A percentile compares a stretch with the other conserved stretches of the same genome.
Evolutionary conservation across 2,888 invertebrate genomes (phyloP).

Genomic region (Bimastos eiseni): DNA sequence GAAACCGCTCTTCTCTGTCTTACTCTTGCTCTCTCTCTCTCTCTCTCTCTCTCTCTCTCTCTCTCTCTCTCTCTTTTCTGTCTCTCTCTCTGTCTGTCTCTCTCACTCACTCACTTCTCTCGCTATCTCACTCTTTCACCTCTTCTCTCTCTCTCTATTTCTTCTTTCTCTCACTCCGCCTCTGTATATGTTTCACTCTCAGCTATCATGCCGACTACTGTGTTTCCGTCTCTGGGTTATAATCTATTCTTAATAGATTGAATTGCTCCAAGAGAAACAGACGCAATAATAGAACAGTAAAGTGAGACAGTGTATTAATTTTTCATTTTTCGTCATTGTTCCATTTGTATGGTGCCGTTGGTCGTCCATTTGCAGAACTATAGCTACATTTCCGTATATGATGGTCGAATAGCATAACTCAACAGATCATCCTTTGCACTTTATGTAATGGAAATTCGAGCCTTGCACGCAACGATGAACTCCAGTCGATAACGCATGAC

Average conservation of each 20-base stretch:
- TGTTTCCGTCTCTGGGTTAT: not conserved
- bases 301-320: not conserved
- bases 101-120: too few relatives aligned
- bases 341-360: not conserved
- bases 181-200: too few relatives aligned
- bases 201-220: not conserved
- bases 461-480: not conserved
- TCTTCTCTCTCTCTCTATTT: too few relatives aligned
- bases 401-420: not conserved
- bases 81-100: too few relatives aligned
- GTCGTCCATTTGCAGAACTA: not conserved
- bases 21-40: too few relatives aligned
- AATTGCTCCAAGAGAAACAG: not conserved
- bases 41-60: too few relatives aligned
- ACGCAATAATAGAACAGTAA: not conserved
- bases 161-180: not conserved
- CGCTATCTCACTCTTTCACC: too few relatives aligned
- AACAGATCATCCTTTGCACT: not conserved
- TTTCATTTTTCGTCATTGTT: not conserved
- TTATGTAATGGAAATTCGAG: not conserved
- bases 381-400: not conserved
- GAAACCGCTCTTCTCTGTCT: too few relatives aligned
- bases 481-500: too few relatives aligned
- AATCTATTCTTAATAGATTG: not conserved
- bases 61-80: too few relatives aligned